These are phyloP conservation scores for Hofmannophila pseudospretella DNA, from an alignment of 2,888 invertebrate species.

Conservation along the genomic window DNA sequence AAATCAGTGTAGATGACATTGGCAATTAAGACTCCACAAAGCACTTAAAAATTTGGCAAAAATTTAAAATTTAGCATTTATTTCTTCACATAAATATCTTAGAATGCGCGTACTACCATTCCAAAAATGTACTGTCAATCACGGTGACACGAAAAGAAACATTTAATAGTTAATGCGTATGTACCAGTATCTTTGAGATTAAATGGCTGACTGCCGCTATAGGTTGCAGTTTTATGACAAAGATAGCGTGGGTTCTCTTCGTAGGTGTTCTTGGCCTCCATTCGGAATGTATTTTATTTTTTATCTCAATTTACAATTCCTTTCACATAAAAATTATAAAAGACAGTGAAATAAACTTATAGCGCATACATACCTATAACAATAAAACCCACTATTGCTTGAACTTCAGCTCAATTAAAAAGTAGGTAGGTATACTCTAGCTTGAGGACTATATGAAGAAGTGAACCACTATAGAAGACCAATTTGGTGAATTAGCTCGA, in stretches of 20 bases:
- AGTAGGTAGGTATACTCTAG: too few relatives aligned
- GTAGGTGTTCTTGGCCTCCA: constrained; percentile 47
- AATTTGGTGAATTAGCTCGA: too few relatives aligned
- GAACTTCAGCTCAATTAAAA: too few relatives aligned
- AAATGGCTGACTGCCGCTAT: constrained; percentile 45
- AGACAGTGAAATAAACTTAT: background rate
- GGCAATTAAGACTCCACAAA: constrained; percentile 1
- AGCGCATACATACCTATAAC: too few relatives aligned
- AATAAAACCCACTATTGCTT: too few relatives aligned
- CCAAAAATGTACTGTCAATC: constrained; percentile 1
- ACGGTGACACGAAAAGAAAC: background rate
- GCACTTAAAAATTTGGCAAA: background rate
- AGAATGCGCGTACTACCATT: background rate
- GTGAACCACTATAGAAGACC: too few relatives aligned
- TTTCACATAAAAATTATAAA: constrained; percentile 6
- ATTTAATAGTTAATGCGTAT: constrained; percentile 15
- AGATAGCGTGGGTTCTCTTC: constrained; percentile 48
- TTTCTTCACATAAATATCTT: background rate
- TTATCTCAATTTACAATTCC: constrained; percentile 9
- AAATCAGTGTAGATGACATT: constrained; percentile 81
- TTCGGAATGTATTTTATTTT: constrained; percentile 49
- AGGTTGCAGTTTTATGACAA: constrained; percentile 46
- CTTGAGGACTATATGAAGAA: too few relatives aligned
- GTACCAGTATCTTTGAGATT: constrained; percentile 48
- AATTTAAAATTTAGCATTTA: background rate